Percentiles rank a stretch among this genome's conserved stretches.
Evolutionary conservation across 2,797 vertebrate genomes (phyloP).

Genomic region (Rhabdophis nuchalis): DNA sequence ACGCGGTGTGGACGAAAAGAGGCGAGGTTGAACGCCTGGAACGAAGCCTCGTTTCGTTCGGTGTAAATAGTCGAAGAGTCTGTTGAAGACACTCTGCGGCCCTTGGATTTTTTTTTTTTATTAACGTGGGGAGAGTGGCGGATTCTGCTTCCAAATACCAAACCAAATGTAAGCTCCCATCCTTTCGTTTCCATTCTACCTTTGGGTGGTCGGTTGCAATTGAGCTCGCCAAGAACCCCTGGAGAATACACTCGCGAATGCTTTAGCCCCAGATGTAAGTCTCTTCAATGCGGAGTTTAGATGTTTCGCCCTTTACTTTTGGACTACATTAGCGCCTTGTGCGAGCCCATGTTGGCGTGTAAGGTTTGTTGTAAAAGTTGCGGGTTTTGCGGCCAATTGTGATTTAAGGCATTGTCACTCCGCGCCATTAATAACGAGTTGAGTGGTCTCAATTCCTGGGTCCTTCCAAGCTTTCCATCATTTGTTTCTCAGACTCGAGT

Average conservation of each 20-base stretch:
- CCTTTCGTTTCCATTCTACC: background rate
- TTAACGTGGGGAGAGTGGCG: background rate
- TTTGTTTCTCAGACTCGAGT: background rate
- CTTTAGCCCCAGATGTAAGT: background rate
- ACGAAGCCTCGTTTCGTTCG: background rate
- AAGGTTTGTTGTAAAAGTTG: background rate
- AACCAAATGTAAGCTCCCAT: background rate
- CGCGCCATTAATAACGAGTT: background rate
- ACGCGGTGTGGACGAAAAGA: background rate
- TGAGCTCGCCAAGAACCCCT: background rate
- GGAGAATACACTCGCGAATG: background rate
- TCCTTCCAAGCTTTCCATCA: background rate
- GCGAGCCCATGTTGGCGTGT: background rate
- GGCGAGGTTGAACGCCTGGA: too few species aligned
- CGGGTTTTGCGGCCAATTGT: background rate
- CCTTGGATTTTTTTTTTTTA: background rate
- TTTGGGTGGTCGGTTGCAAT: background rate
- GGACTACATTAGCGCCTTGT: background rate
- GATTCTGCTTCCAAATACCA: background rate
- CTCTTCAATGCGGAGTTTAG: background rate
- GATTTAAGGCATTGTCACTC: background rate
- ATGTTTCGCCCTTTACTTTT: background rate
- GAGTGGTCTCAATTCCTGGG: background rate
- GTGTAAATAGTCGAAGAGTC: background rate
- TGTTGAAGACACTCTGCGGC: background rate